Evolutionary conservation across 2,888 invertebrate species (phyloP).

Genomic region (Brachyopa scutellaris): DNA sequence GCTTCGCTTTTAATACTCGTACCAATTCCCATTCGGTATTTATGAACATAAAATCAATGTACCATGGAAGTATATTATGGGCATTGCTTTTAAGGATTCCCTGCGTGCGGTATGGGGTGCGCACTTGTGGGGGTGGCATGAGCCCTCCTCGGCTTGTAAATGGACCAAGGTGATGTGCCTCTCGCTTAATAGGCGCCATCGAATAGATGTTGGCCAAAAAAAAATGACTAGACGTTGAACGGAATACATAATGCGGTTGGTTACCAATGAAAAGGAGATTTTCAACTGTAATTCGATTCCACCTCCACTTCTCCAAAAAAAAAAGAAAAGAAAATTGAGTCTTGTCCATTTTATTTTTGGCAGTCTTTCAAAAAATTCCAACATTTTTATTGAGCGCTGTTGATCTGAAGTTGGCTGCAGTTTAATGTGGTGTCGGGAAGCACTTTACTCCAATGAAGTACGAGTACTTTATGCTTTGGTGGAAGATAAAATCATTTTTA

Average conservation of each 20-base stretch:
- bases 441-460: constrained; percentile 48
- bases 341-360: constrained; percentile 55
- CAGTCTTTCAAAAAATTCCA: constrained; percentile 63
- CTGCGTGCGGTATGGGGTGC: constrained; percentile 6
- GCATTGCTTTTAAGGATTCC: constrained; percentile 67
- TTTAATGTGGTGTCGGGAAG: constrained; percentile 53
- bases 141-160: constrained; percentile 55
- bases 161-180: constrained; percentile 62
- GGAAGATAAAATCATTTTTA: constrained; percentile 59
- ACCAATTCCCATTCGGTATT: constrained; percentile 70
- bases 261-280: constrained; percentile 49
- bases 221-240: constrained; percentile 65
- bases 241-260: constrained; percentile 56
- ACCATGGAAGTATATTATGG: constrained; percentile 70
- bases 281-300: constrained; percentile 61
- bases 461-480: constrained; percentile 54
- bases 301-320: constrained; percentile 16
- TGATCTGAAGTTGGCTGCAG: constrained; percentile 64
- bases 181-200: constrained; percentile 66
- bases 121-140: constrained; percentile 18
- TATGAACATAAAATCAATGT: constrained; percentile 72
- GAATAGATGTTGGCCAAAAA: constrained; percentile 61
- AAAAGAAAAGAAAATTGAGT: neutral
- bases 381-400: constrained; percentile 64
- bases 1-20: constrained; percentile 70